Conservation (phyloP, 1,140 invertebrate genomes). For the Drosophila jambulina region DNA sequence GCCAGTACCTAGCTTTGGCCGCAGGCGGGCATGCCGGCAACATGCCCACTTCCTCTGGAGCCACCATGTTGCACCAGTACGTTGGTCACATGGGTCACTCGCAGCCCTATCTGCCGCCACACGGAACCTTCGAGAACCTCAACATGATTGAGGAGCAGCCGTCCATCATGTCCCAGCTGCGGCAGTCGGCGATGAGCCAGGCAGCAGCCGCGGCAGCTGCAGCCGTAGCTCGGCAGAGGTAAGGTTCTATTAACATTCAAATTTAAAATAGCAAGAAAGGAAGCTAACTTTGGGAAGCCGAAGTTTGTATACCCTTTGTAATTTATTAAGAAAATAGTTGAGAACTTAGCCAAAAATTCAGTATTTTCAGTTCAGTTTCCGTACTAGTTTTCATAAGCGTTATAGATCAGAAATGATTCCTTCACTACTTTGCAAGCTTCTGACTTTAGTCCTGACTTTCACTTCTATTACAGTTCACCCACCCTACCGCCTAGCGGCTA, state of each 20-base stretch:
- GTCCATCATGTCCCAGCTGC: slow-evolving; percentile 85
- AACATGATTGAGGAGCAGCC: slow-evolving; percentile 85
- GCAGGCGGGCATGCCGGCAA: slow-evolving; percentile 58
- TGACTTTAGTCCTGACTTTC: background rate
- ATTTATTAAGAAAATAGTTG: no score
- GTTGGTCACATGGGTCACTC: slow-evolving; percentile 85
- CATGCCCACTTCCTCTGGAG: slow-evolving; percentile 69
- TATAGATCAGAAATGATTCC: no score
- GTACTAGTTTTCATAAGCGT: no score
- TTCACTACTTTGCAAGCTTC: no score
- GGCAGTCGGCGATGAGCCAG: slow-evolving; percentile 77
- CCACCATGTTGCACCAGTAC: slow-evolving; percentile 78
- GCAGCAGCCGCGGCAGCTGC: slow-evolving; percentile 59
- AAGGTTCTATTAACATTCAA: background rate
- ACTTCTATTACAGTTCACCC: slow-evolving; percentile 46
- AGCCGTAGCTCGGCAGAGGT: slow-evolving; percentile 53
- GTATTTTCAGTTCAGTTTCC: no score
- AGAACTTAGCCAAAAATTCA: no score
- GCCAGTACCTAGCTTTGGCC: slow-evolving; percentile 57
- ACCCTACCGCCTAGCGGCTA: slow-evolving; percentile 73
- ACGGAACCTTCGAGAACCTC: slow-evolving; percentile 90
- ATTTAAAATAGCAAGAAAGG: background rate
- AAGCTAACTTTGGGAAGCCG: no score
- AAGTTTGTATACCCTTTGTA: no score
- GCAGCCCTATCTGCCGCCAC: slow-evolving; percentile 86